phyloP scores from a whole-genome alignment of 1,140 invertebrate species.

The Aphis craccivora region DNA sequence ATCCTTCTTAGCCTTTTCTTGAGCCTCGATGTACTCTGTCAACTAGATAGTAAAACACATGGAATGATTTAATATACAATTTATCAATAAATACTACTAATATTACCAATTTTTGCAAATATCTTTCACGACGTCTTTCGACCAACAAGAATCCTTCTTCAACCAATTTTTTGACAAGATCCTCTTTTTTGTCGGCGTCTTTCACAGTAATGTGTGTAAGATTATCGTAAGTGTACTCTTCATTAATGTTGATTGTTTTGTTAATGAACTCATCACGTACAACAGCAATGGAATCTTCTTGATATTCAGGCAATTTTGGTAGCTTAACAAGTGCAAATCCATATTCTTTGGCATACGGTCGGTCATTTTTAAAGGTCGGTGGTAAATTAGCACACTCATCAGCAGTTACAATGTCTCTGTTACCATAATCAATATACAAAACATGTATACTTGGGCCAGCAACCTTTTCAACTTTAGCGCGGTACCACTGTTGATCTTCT shows the following conservation, averaged over 20 bases:
- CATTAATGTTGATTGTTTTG: conserved; percentile 76
- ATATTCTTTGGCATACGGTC: conserved; percentile 87
- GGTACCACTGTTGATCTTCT: conserved; percentile 88
- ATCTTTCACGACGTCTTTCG: conserved; percentile 80
- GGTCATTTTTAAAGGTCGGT: conserved; percentile 75
- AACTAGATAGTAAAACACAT: conserved; percentile 66
- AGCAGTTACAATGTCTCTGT: conserved; percentile 73
- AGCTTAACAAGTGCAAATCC: conserved; percentile 81
- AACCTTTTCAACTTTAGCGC: conserved; percentile 90
- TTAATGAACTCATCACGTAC: conserved; percentile 74
- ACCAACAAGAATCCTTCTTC: conserved; percentile 84
- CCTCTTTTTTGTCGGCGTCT: conserved; percentile 76
- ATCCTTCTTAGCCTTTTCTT: conserved; percentile 83
- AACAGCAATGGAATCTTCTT: conserved; percentile 76
- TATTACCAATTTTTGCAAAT: conserved; percentile 79
- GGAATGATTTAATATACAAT: not conserved
- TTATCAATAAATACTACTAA: not conserved
- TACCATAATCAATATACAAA: conserved; percentile 96
- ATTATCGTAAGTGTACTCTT: conserved; percentile 73
- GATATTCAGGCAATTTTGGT: conserved; percentile 74
- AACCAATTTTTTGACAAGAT: conserved; percentile 85
- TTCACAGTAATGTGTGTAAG: conserved; percentile 77
- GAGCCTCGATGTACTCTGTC: conserved; percentile 81
- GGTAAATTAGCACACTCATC: conserved; percentile 80
- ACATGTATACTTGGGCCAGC: conserved; percentile 71